Conservation (phyloP, 2,888 invertebrate genomes). For the Orthosia gracilis region DNA sequence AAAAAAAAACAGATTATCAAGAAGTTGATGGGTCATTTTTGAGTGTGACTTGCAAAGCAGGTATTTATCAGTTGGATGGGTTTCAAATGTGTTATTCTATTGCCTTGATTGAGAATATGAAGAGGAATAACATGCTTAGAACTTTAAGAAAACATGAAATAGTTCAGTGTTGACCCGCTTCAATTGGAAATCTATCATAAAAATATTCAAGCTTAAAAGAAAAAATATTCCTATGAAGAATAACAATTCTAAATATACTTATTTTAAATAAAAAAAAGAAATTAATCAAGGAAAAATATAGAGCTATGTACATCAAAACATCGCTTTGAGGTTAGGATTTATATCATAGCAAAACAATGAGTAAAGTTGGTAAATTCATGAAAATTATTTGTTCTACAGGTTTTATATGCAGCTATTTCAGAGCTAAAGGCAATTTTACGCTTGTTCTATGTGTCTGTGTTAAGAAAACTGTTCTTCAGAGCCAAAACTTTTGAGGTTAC, state of each 20-base stretch:
- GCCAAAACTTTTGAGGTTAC: slow-evolving; percentile 78
- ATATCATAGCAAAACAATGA: slow-evolving; percentile 19
- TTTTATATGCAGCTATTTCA: not conserved
- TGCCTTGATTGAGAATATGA: too few relatives aligned
- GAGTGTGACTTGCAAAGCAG: not conserved
- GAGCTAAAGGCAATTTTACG: not conserved
- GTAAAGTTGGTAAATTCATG: not conserved
- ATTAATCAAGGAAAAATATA: not conserved
- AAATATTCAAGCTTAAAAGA: not conserved
- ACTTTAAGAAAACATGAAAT: not conserved
- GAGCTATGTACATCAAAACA: slow-evolving; percentile 3
- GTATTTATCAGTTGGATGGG: not conserved
- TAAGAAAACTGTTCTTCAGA: slow-evolving; percentile 22
- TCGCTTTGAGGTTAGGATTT: slow-evolving; percentile 51
- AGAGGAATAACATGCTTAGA: not conserved
- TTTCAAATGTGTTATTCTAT: too few relatives aligned
- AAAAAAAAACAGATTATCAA: not conserved
- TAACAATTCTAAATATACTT: not conserved
- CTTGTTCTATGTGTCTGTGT: not conserved
- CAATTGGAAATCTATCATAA: slow-evolving; percentile 3
- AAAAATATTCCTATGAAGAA: not conserved
- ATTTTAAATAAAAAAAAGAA: not conserved
- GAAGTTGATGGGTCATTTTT: not conserved
- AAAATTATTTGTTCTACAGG: not conserved
- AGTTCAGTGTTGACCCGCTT: not conserved